Base-by-base conservation (phyloP, 2,113 vertebrate genomes). In the Nicator chloris region DNA sequence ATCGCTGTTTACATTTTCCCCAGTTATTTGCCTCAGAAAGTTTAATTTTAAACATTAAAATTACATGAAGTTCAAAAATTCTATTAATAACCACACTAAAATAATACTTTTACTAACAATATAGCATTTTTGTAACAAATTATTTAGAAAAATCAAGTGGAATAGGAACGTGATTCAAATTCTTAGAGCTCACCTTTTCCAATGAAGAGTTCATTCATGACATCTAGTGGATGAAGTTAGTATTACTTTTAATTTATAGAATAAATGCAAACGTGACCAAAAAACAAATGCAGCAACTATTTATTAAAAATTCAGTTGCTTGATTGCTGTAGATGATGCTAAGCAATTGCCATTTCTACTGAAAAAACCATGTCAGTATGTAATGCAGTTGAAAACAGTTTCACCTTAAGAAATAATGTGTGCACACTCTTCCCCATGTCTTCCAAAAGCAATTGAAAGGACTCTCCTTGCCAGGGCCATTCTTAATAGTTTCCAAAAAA, bases 181-280 rank as follows among this genome's bases (percentile, higher is more conserved):
- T 47, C n/a, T 45, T 22, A n/a, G 19, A 17, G 1, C 10, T 15
- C 16, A 45, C 5, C n/a, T 80, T 51, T 66, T 73, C 22, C 47
- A 59, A 33, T 42, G 47, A 77, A 39, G 76, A 8, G 83, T n/a
- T 92, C 18, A 4, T 49, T 81, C 11, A 4, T 44, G 96, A 88
- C 96, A 96, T 64, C 96, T 97, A 88, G 82, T 73, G 96, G 91
- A 23, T 51, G 64, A 51, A 70, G 28, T 64, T 5, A 75, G 80
- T 11, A 96, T 86, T 86, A 83, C 68, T 73, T 51, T 20, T 39
- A 56, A 75, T n/a, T 96, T 16, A 37, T 2, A 37, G 30, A 70
- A 54, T 13, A 78, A 76, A 70, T 8, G 4, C 18, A 93, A 89
- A 75, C 5, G 1, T 3, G 45, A 35, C 17, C 9, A 9, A 35